A percentile compares a stretch with the other conserved stretches of the same genome.
These are phyloP conservation scores for Drosophila sordidula DNA, from an alignment of 2,888 invertebrate genomes.

Conservation along the genomic window DNA sequence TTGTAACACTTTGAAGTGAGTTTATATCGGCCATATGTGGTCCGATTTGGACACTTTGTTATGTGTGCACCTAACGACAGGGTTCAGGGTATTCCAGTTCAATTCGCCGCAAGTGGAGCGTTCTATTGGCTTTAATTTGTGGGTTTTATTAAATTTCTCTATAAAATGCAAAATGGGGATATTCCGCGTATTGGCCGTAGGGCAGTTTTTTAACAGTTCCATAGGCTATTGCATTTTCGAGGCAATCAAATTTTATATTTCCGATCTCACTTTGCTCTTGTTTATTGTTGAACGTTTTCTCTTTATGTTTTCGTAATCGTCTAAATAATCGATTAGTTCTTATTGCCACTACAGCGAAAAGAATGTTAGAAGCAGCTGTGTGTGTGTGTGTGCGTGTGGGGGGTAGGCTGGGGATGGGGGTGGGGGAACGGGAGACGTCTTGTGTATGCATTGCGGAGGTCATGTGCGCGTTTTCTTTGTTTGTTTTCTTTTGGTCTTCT, in stretches of 20 bases:
- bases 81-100: too few species aligned
- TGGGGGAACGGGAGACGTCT: constrained; percentile 15
- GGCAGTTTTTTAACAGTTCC: constrained; percentile 3
- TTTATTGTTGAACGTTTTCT: constrained; percentile 45
- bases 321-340: constrained; percentile 65
- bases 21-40: too few species aligned
- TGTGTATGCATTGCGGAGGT: constrained; percentile 55
- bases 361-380: too few species aligned
- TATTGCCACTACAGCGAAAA: constrained; percentile 41
- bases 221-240: constrained; percentile 24
- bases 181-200: constrained; percentile 4
- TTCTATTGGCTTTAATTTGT: not conserved
- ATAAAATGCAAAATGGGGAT: not conserved
- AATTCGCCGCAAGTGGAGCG: too few species aligned
- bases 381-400: not conserved
- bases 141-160: not conserved
- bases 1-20: too few species aligned
- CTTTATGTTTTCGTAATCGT: constrained; percentile 51
- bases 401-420: constrained; percentile 1
- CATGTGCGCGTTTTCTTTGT: constrained; percentile 52
- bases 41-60: too few species aligned
- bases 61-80: too few species aligned
- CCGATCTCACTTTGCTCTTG: constrained; percentile 48
- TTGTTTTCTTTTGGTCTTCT: constrained; percentile 38
- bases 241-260: constrained; percentile 61